A percentile compares a stretch with the other conserved stretches of the same genome.
Conservation (phyloP, 2,113 vertebrate genomes). For the Trichechus manatus region DNA sequence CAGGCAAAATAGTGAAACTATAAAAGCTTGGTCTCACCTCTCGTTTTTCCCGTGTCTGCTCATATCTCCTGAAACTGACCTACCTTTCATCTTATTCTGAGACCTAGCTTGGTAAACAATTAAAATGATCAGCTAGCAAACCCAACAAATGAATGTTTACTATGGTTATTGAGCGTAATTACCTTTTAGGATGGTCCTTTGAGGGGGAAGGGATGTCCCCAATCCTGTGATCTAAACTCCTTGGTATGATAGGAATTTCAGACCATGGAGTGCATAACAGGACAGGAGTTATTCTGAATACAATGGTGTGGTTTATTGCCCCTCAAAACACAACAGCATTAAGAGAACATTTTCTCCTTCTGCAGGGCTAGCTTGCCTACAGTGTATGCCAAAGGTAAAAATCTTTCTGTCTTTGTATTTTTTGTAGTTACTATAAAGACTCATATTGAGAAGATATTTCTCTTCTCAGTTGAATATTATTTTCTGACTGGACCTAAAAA, state of each 20-base stretch:
- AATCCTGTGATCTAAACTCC: neutral
- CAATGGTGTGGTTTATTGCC: neutral
- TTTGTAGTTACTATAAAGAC: neutral
- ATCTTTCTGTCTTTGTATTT: neutral
- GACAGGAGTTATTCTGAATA: neutral
- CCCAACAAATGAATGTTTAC: neutral
- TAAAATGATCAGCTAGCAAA: neutral
- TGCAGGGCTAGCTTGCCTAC: neutral
- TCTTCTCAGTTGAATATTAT: neutral
- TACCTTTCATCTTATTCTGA: neutral
- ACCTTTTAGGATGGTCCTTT: neutral
- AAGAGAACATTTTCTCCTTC: neutral
- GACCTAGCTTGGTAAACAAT: neutral
- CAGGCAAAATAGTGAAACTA: neutral
- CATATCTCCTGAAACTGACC: neutral
- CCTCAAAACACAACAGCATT: neutral
- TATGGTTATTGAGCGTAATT: neutral
- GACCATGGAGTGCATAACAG: neutral
- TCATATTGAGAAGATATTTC: neutral
- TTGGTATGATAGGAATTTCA: neutral
- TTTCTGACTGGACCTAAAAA: neutral
- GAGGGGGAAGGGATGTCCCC: neutral
- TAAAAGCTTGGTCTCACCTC: neutral
- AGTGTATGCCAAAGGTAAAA: neutral
- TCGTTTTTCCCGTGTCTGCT: neutral